Base-by-base conservation (phyloP, 2,888 invertebrate genomes). In the Tridacna crocea region DNA sequence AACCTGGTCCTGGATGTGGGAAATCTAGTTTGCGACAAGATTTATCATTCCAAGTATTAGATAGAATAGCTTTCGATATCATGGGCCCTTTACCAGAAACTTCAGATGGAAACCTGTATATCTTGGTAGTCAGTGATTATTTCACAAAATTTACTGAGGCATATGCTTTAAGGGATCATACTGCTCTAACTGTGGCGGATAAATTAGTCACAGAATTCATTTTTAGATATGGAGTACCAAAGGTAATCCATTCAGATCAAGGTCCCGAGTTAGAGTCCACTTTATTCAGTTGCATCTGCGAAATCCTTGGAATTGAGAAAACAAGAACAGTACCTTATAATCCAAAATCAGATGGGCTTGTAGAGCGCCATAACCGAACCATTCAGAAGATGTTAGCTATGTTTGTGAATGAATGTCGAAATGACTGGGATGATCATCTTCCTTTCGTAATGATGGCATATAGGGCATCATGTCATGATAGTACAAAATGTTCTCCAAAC, bases 1-100 rank as follows among this genome's bases (percentile, higher is more conserved):
- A 88, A 81, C 76, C 85, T 19, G 85, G 84, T 68, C 83, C 87
- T 17, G 87, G 85, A 19, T 3, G 46, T n/a, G 82, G 81, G 0
- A 87, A 78, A 65, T 82, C 80, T 19, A 74, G 75, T 1, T 72
- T 87, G 24, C n/a, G 75, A 66, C 83, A 82, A 51, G 66, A 72
- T 47, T 47, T 58, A 0, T 74, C 72, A 24, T 26, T 11, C 27
- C 27, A 55, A n/a, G 81, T 83, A 0, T 48, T 85, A 75, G 74
- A 81, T 24, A 58, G 80, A 27, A 47, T 85, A 22, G 85, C 77
- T 13, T 47, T 81, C 17, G 81, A 85, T 55, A 81, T 85, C 47
- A 26, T 85, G 3, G 81, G 81, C 10, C 77, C 72, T 72, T 75
- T 78, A 24, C 76, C 77, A n/a, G 75, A 46, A 1, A 76, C 76